Conservation (phyloP, 1,140 invertebrate genomes). For the Rhyzopertha dominica region DNA sequence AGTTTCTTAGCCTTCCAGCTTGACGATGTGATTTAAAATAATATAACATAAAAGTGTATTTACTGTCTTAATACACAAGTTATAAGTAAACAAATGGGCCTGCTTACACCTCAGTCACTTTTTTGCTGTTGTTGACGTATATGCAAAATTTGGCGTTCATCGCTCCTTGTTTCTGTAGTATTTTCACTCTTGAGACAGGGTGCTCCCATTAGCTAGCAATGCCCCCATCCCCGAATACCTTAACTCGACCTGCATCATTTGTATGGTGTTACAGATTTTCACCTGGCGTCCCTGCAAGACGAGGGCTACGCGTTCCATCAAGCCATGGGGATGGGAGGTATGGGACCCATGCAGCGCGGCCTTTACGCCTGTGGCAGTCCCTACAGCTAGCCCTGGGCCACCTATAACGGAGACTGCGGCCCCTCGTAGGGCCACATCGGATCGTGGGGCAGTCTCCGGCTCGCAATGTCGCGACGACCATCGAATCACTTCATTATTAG, state of each 20-base stretch:
- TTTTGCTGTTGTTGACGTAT: no score
- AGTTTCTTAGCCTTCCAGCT: no score
- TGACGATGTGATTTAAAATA: no score
- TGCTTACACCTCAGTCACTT: no score
- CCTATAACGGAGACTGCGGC: conserved; percentile 47
- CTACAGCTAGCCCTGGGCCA: conserved; percentile 49
- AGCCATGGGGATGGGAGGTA: conserved; percentile 48
- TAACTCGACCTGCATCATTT: conserved; percentile 1
- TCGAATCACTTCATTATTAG: conserved; percentile 6
- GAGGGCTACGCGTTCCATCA: conserved; percentile 49
- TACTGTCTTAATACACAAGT: no score
- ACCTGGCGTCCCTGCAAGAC: conserved; percentile 48
- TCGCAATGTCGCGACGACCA: conserved; percentile 30
- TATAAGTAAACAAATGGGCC: no score
- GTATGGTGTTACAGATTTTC: conserved; percentile 46
- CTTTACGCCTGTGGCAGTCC: conserved; percentile 48
- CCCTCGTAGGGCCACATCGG: conserved; percentile 43
- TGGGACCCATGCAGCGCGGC: conserved; percentile 48
- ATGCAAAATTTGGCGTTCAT: no score
- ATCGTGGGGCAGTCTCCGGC: conserved; percentile 42
- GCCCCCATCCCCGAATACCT: conserved; percentile 26
- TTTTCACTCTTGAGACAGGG: no score
- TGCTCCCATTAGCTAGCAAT: not conserved
- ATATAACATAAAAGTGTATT: no score
- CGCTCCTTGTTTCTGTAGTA: no score